A percentile compares a stretch with the other conserved stretches of the same genome.
Conservation (phyloP, 2,797 vertebrate species). For the Myoxocephalus aenaeus region DNA sequence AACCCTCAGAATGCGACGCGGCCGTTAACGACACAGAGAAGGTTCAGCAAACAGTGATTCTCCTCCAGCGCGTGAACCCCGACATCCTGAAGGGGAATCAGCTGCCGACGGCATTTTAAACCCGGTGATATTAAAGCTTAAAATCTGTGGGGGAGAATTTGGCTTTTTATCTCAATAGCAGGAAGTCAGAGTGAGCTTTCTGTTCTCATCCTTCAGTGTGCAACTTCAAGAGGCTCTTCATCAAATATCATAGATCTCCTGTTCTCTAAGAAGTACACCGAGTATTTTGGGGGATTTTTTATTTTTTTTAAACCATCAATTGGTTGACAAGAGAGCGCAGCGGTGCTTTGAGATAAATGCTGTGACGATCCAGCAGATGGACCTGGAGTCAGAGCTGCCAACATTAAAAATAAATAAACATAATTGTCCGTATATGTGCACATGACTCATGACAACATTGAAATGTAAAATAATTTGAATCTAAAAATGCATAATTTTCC, state of each 20-base stretch:
- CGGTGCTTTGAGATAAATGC: no score
- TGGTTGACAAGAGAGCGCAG: no score
- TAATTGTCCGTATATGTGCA: no score
- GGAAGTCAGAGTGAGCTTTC: not conserved
- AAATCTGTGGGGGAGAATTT: not conserved
- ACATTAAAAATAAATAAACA: no score
- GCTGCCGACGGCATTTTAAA: constrained; percentile 6
- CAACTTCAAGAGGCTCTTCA: not conserved
- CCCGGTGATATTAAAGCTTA: not conserved
- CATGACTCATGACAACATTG: not conserved
- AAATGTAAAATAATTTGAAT: not conserved
- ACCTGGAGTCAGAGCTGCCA: not conserved
- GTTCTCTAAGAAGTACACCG: not conserved
- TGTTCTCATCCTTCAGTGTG: not conserved
- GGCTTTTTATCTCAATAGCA: not conserved
- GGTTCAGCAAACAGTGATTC: not conserved
- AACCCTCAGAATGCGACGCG: not conserved
- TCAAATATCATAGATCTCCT: not conserved
- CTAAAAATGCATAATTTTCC: not conserved
- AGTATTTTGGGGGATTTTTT: no score
- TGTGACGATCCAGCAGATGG: no score
- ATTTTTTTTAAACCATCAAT: no score
- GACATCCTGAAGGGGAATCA: not conserved
- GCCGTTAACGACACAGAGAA: not conserved
- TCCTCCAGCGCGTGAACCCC: not conserved